Conservation (phyloP, 1,140 invertebrate genomes). For the Psilanteris sp. region DNA sequence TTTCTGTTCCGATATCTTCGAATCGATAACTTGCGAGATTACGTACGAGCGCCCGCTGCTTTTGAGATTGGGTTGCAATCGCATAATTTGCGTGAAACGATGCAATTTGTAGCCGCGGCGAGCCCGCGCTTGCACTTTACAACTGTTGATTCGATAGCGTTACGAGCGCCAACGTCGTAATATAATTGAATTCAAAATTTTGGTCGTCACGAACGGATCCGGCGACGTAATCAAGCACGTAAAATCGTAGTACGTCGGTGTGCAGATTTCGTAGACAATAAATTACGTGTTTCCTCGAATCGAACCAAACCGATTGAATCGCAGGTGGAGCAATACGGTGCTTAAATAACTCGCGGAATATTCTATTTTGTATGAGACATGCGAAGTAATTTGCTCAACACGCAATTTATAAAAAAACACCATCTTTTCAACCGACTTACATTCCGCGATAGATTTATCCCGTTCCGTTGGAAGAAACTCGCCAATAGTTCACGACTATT, state of each 20-base stretch:
- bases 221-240: too few species aligned
- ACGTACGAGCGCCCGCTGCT: conserved; percentile 45
- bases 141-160: conserved; percentile 7
- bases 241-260: too few species aligned
- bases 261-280: too few species aligned
- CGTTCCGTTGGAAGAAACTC: conserved; percentile 17
- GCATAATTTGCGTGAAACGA: conserved; percentile 76
- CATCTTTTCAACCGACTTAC: conserved; percentile 6
- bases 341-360: too few species aligned
- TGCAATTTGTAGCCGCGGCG: conserved; percentile 73
- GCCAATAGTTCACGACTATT: conserved; percentile 39
- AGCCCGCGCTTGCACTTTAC: conserved; percentile 45
- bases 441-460: neutral
- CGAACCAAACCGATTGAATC: too few species aligned
- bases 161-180: conserved; percentile 25
- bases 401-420: conserved; percentile 6
- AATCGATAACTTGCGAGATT: conserved; percentile 47
- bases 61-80: conserved; percentile 67
- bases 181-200: conserved; percentile 8
- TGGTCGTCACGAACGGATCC: conserved; percentile 5
- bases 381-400: neutral
- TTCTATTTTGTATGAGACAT: neutral
- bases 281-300: too few species aligned
- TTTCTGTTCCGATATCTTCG: conserved; percentile 8
- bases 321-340: too few species aligned